These are phyloP conservation scores for Eueides isabella DNA, from an alignment of 1,140 invertebrate genomes.

Conservation along the genomic window DNA sequence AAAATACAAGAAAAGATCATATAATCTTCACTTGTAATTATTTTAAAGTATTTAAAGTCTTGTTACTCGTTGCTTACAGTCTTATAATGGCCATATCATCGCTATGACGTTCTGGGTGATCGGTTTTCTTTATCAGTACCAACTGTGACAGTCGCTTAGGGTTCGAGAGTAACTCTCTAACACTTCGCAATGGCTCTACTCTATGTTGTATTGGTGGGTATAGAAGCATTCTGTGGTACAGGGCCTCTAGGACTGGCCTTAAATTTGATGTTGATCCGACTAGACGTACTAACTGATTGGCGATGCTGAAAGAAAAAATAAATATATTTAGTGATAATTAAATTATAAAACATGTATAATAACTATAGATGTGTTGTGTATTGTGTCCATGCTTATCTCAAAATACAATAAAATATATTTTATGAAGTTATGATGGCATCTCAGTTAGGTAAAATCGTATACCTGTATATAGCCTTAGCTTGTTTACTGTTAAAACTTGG, in stretches of 20 bases:
- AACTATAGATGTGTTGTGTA: no score
- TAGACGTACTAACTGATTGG: conserved; percentile 92
- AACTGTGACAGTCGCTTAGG: conserved; percentile 88
- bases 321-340: background rate
- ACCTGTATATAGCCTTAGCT: conserved; percentile 94
- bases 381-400: no score
- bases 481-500: conserved; percentile 90
- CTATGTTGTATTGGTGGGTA: conserved; percentile 93
- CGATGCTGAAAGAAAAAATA: conserved; percentile 85
- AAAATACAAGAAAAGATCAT: no score
- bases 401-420: no score
- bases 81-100: conserved; percentile 95
- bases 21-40: no score
- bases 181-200: conserved; percentile 91
- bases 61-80: conserved; percentile 89
- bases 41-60: no score
- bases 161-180: conserved; percentile 88
- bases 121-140: conserved; percentile 87
- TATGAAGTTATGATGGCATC: no score
- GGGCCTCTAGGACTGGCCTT: conserved; percentile 93
- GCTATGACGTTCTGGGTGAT: conserved; percentile 87
- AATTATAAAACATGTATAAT: no score
- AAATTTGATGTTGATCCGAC: conserved; percentile 92
- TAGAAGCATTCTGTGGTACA: conserved; percentile 95
- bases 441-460: conserved; percentile 26